Conservation (phyloP, 1,140 invertebrate genomes). For the Ephestia elutella region DNA sequence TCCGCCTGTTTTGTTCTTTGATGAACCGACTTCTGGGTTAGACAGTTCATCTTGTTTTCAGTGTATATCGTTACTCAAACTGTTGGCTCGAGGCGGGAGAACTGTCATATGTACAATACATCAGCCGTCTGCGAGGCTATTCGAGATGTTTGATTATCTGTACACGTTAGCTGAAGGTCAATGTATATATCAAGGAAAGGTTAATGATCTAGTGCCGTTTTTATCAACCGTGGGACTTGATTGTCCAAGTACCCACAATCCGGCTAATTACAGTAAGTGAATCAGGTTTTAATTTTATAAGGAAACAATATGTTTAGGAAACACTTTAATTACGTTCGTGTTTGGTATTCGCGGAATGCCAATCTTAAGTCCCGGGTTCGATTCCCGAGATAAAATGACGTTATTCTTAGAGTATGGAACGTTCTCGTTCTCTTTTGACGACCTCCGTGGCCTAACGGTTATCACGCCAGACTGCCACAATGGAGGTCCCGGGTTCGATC, state of each 20-base stretch:
- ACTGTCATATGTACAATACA: constrained; percentile 98
- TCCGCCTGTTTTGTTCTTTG: constrained; percentile 97
- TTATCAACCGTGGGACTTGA: constrained; percentile 87
- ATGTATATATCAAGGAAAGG: constrained; percentile 91
- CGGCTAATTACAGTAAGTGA: constrained; percentile 90
- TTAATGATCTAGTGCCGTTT: constrained; percentile 88
- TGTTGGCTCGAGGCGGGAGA: constrained; percentile 84
- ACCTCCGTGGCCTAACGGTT: too few relatives aligned
- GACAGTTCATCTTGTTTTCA: constrained; percentile 95
- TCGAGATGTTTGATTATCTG: constrained; percentile 96
- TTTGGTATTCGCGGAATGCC: too few relatives aligned
- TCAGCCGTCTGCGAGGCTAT: constrained; percentile 95
- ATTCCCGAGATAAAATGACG: too few relatives aligned
- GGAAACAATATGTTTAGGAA: too few relatives aligned
- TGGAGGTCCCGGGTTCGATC: too few relatives aligned
- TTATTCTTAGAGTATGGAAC: too few relatives aligned
- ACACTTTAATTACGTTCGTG: too few relatives aligned
- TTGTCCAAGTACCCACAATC: constrained; percentile 96
- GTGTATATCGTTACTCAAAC: constrained; percentile 88
- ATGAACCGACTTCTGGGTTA: constrained; percentile 96
- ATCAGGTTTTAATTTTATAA: neutral
- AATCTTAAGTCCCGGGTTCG: too few relatives aligned
- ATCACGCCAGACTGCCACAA: too few relatives aligned
- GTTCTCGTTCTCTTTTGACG: too few relatives aligned
- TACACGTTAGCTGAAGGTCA: constrained; percentile 93